These are phyloP conservation scores for Micromussa lordhowensis DNA, from an alignment of 92 coral and sea anemone genomes.

Conservation along the genomic window DNA sequence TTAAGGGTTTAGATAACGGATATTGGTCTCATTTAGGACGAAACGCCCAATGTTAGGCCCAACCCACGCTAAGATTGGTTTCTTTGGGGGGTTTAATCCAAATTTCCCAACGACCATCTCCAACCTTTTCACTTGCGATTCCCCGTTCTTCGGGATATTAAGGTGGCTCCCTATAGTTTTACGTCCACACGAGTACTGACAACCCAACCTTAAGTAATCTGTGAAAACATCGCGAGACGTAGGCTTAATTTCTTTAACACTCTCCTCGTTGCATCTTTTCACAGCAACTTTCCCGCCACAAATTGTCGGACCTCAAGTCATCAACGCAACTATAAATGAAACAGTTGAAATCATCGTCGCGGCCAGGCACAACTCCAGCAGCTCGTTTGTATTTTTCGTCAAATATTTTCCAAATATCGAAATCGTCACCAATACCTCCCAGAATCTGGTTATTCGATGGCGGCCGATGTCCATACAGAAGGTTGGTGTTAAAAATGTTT, in stretches of 20 bases:
- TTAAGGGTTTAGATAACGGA: too few relatives aligned
- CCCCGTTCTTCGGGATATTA: too few relatives aligned
- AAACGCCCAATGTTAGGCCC: too few relatives aligned
- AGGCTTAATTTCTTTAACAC: not conserved
- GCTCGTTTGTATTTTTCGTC: conserved; percentile 42
- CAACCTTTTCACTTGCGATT: too few relatives aligned
- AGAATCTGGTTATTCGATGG: conserved; percentile 58
- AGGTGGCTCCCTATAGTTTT: too few relatives aligned
- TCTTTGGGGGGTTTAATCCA: too few relatives aligned
- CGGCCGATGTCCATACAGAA: conserved; percentile 27
- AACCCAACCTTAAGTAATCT: too few relatives aligned
- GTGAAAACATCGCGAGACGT: too few relatives aligned
- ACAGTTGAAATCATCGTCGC: conserved; percentile 53
- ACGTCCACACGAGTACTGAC: too few relatives aligned
- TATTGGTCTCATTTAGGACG: too few relatives aligned
- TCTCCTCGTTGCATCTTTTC: not conserved
- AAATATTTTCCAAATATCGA: conserved; percentile 36
- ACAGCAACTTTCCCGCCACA: conserved; percentile 63
- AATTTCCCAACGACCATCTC: too few relatives aligned
- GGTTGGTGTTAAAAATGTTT: not conserved
- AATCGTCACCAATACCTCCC: conserved; percentile 27
- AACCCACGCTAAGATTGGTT: too few relatives aligned
- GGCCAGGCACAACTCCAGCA: conserved; percentile 55
- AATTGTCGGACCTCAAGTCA: conserved; percentile 55
- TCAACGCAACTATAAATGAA: conserved; percentile 57